These are phyloP conservation scores for Calliphora vomitoria DNA, from an alignment of 2,888 invertebrate genomes.

Conservation along the genomic window DNA sequence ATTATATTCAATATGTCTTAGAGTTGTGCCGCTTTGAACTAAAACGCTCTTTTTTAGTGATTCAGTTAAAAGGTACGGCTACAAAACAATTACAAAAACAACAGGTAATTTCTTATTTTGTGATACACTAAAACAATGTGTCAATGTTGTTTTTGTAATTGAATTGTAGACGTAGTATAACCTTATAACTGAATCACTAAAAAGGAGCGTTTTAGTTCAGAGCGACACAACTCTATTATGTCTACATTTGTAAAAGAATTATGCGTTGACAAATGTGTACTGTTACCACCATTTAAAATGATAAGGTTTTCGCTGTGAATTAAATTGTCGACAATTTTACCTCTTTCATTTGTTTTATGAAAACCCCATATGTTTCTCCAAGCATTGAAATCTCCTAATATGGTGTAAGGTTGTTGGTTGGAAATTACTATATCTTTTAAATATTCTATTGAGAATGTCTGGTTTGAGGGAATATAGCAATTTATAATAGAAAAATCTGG, in stretches of 20 bases:
- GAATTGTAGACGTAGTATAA: too few species aligned
- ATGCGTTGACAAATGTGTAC: not conserved
- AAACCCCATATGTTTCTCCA: conserved; percentile 47
- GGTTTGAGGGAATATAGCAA: conserved; percentile 44
- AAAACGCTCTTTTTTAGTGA: too few species aligned
- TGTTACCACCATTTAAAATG: not conserved
- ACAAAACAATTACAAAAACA: too few species aligned
- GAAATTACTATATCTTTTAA: not conserved
- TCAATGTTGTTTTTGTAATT: too few species aligned
- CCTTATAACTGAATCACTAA: too few species aligned
- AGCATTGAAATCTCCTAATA: conserved; percentile 38
- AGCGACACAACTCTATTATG: too few species aligned
- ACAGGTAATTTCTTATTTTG: too few species aligned
- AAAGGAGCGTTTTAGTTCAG: too few species aligned
- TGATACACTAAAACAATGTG: too few species aligned
- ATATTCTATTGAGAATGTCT: conserved; percentile 3
- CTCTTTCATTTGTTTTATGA: not conserved
- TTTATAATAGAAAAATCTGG: conserved; percentile 19
- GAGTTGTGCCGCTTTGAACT: too few species aligned
- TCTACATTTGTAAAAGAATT: conserved; percentile 8
- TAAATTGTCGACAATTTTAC: conserved; percentile 35
- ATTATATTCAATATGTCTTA: too few species aligned
- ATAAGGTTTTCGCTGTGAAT: not conserved
- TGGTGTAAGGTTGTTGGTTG: not conserved
- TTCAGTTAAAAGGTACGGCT: too few species aligned